A percentile compares a stretch with the other conserved stretches of the same genome.
Conservation (phyloP, 1,140 invertebrate genomes). For the silkworm (Bombyx mori) region ASM3026992v2 NC_085127.1:14061501-14062000, state of each 20-base stretch:
- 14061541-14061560: not conserved
- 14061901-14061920: no score
- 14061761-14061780: slow-evolving; percentile 88
- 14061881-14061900: no score
- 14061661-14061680: slow-evolving; percentile 45
- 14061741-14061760: slow-evolving; percentile 89
- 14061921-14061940: no score
- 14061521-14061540: no score
- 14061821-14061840: no score
- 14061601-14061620: slow-evolving; percentile 75
- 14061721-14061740: slow-evolving; percentile 84
- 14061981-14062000: no score
- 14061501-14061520: no score
- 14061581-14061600: slow-evolving; percentile 23
- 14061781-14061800: slow-evolving; percentile 1
- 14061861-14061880: no score
- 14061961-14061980: no score
- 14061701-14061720: slow-evolving; percentile 79
- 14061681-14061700: slow-evolving; percentile 62
- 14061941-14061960: no score
- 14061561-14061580: slow-evolving; percentile 8
- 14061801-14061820: no score
- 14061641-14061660: slow-evolving; percentile 41
- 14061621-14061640: slow-evolving; percentile 32
- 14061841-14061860: no score